phyloP scores from a whole-genome alignment of 2,797 vertebrate genomes.

The Sebastes dallii region DNA sequence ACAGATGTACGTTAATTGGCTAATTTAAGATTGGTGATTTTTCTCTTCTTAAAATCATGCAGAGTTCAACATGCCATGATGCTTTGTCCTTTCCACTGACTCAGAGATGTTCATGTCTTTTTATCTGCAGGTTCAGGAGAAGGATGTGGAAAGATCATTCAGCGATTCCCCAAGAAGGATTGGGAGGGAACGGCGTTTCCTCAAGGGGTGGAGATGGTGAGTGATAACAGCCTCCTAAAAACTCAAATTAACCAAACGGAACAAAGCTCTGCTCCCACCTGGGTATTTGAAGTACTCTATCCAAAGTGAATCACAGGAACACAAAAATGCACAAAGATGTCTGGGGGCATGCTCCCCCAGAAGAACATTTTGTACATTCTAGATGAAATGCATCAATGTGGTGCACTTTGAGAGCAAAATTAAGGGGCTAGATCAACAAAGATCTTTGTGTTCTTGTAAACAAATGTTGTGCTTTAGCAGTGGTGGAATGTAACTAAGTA shows the following conservation, averaged over 20 bases:
- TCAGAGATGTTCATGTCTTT: conserved; percentile 14
- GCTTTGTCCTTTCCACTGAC: not conserved
- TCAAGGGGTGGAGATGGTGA: conserved; percentile 98
- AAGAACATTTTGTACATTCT: no score
- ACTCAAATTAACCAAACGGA: not conserved
- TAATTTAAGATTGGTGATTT: not conserved
- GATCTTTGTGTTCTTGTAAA: no score
- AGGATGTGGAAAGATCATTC: conserved; percentile 97
- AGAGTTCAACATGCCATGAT: not conserved
- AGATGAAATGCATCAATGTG: no score
- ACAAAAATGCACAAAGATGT: not conserved
- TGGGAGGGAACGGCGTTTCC: conserved; percentile 98
- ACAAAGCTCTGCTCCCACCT: not conserved
- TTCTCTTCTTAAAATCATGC: not conserved
- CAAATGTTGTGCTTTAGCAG: no score
- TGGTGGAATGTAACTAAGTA: no score
- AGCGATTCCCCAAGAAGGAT: conserved; percentile 95
- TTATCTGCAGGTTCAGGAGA: conserved; percentile 85
- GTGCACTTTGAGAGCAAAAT: no score
- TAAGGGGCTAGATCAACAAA: no score
- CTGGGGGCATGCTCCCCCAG: no score
- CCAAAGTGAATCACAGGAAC: not conserved
- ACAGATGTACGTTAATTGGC: not conserved
- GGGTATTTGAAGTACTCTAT: not conserved
- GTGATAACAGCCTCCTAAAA: conserved; percentile 52